Conservation (phyloP, 2,888 invertebrate genomes). For the Gastrophysa polygoni region DNA sequence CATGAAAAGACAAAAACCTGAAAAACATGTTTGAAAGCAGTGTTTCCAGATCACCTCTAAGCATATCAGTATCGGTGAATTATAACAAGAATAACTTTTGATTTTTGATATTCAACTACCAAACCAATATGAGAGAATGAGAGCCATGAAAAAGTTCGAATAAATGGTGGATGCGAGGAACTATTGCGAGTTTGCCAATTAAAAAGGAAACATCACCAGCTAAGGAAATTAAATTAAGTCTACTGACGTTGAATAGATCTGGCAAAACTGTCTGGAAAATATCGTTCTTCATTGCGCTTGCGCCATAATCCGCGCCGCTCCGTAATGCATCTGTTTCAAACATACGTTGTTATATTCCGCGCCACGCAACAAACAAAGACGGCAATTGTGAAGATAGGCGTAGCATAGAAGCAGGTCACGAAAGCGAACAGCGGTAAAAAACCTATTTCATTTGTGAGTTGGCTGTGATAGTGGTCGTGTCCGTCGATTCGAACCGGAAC, state of each 20-base stretch:
- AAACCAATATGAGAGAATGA: too few relatives aligned
- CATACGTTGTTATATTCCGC: background rate
- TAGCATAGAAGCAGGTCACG: background rate
- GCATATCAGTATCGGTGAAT: too few relatives aligned
- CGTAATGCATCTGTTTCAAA: background rate
- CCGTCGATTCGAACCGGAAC: constrained; percentile 1
- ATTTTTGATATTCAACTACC: too few relatives aligned
- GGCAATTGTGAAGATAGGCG: background rate
- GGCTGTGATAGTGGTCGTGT: background rate
- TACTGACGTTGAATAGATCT: background rate
- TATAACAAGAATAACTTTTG: too few relatives aligned
- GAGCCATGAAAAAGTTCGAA: too few relatives aligned
- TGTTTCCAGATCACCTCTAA: constrained; percentile 24
- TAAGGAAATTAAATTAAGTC: background rate
- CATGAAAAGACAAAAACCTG: constrained; percentile 19
- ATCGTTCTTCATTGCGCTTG: background rate
- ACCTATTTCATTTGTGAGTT: constrained; percentile 12
- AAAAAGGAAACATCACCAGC: too few relatives aligned
- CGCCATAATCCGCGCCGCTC: too few relatives aligned
- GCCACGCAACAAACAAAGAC: background rate
- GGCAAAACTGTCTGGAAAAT: background rate
- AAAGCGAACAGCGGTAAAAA: constrained; percentile 15
- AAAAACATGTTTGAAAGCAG: constrained; percentile 36
- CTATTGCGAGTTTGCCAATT: too few relatives aligned
- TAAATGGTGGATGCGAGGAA: too few relatives aligned